Evolutionary conservation across 1,140 invertebrate genomes (phyloP), one percentile per base, ranked within the genome.

Genomic region (Brachystomella parvula): DNA sequence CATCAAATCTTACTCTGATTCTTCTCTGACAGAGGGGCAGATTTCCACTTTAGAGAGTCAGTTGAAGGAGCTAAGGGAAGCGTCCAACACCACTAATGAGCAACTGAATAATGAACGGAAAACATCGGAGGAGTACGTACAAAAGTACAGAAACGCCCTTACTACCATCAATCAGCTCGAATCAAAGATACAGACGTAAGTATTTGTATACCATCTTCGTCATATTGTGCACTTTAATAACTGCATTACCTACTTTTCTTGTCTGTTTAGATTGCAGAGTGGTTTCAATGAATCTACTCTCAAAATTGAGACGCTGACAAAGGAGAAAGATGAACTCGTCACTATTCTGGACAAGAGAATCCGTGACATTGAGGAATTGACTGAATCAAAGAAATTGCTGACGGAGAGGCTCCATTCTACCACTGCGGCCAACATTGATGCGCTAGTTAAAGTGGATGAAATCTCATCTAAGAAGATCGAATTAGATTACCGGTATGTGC

Each of bases 371-470:
- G 85, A 89, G 73, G 79, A 85, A 53, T 74, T 89, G 49, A 83
- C 83, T 60, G 78, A 81, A 6, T 87, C 87, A 76, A 73, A 88
- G 65, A 76, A 78, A n/a, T 81, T 82, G 1, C 76, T 87, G 33
- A 80, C 83, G 15, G 79, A 82, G 71, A 87, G 90, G 75, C 75
- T 91, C 26, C 82, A 85, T 74, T 70, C 65, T 17, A 58, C 65
- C 39, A 83, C 89, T 64, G 79, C 83, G 68, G 82, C 86, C 2
- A 94, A 94, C 80, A 92, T 88, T 80, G 87, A 90, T 79, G 89
- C 89, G 3, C 76, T 94, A 29, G 83, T 85, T 21, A 83, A 87
- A 58, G 81, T 86, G 60, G 89, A 92, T 78, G 91, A 93, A 80
- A 80, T 91, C 24, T 82, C 87, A 70, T 87, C 86, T 69, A 85